phyloP scores from a whole-genome alignment of 2,797 vertebrate species.

The Numenius phaeopus region DNA sequence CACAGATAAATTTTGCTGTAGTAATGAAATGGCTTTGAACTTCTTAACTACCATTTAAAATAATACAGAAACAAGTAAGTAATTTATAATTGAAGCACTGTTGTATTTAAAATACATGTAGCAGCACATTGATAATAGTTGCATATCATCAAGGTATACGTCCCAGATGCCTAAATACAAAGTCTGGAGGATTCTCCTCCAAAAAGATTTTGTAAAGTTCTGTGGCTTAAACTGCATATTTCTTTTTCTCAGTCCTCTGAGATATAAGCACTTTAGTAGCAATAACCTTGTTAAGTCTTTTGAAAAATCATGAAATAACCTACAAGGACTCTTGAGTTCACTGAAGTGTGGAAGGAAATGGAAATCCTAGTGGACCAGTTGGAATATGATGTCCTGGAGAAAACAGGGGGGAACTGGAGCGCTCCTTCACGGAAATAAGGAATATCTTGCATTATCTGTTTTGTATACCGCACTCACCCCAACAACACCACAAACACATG shows the following conservation, averaged over 20 bases:
- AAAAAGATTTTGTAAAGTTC: background rate
- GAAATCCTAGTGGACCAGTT: background rate
- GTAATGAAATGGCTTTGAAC: conserved; percentile 56
- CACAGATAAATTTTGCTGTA: conserved; percentile 29
- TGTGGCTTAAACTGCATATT: background rate
- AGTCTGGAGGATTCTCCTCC: background rate
- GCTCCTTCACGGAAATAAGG: background rate
- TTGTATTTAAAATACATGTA: background rate
- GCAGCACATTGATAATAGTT: background rate
- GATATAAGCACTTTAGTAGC: background rate
- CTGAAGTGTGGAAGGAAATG: background rate
- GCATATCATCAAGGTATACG: background rate
- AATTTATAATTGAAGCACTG: background rate
- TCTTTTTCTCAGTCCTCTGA: background rate
- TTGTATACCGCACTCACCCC: background rate
- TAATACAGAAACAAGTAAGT: background rate
- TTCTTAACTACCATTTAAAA: conserved; percentile 41
- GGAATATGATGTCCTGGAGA: background rate
- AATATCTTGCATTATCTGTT: background rate
- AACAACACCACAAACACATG: background rate
- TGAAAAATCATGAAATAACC: background rate
- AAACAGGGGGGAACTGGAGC: background rate
- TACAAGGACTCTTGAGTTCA: background rate
- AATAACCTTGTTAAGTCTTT: background rate
- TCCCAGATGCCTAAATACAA: background rate